Percentiles rank a stretch among this genome's conserved stretches.
Evolutionary conservation across 2,113 vertebrate genomes (phyloP).

Genomic region (Zapornia atra): DNA sequence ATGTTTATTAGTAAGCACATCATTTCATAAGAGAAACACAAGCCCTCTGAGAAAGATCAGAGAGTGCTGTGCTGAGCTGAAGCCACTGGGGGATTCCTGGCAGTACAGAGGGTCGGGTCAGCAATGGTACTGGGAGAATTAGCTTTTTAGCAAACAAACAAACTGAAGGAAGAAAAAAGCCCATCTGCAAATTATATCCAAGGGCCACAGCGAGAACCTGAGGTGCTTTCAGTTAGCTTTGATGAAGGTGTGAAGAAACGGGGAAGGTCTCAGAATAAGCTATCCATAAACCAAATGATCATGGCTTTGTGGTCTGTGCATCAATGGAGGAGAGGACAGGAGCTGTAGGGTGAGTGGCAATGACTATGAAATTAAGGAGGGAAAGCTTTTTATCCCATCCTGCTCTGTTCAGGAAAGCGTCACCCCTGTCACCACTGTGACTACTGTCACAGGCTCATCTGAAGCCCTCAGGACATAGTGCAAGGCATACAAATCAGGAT

Average conservation of each 20-base stretch:
- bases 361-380: neutral
- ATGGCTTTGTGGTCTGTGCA: neutral
- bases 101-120: fast-evolving
- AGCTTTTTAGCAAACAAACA: neutral
- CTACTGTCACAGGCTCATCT: neutral
- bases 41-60: slow-evolving; percentile 39
- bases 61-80: neutral
- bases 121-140: neutral
- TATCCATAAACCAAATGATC: neutral
- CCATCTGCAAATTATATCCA: neutral
- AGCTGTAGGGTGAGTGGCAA: neutral
- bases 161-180: neutral
- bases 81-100: neutral
- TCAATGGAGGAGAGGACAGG: neutral
- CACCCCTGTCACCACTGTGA: neutral
- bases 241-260: neutral
- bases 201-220: neutral
- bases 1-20: slow-evolving; percentile 39
- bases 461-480: neutral
- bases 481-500: neutral
- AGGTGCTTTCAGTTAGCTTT: neutral
- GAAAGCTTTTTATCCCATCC: neutral
- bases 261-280: neutral
- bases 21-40: neutral
- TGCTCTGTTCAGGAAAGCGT: neutral